Evolutionary conservation across 92 coral and sea anemone species (phyloP), one percentile per base, ranked within the genome.

Genomic region (Ricordea florida): DNA sequence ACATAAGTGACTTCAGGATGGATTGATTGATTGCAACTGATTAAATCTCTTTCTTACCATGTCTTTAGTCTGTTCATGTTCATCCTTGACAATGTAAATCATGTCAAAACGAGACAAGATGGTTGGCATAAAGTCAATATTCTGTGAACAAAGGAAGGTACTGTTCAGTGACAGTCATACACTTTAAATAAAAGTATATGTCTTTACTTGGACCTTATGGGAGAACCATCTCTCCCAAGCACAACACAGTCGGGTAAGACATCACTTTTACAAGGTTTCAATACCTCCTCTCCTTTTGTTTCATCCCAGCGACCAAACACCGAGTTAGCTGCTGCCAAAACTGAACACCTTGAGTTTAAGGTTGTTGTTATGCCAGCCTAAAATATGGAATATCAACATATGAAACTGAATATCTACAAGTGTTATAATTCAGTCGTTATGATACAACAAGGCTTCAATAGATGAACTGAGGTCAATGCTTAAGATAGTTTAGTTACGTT

Each of bases 231-330:
- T n/a, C n/a, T n/a, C n/a, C n/a, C n/a, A 2, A 5, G 3, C 27
- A 18, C 8, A 0, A 44, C 15, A 6, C 13, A 44, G 11, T 3
- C 7, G 20, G 10, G 24, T 17, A n/a, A n/a, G 24, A 34, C 9
- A 0, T 15, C 1, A 53, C 21, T 8, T 52, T 40, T n/a, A 14
- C 44, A 24, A 29, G 10, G 1, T 13, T 4, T 21, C 38, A 52
- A 15, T 27, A 91, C 98, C 81, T 92, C 97, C 43, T 83, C 97
- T 45, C 98, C 98, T 30, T 94, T 94, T 10, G 98, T 91, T 78
- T 94, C 98, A 55, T 94, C 98, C 98, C 98, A 94, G 62, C 99
- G 79, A 46, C 99, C 99, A 86, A 92, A 96, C 24, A 96, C 99
- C 32, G 99, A 92, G 74, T 96, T 96, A 6, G 99, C 99, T 22